Evolutionary conservation across 92 coral and sea anemone genomes (phyloP).

Genomic region (Ricordea florida): DNA sequence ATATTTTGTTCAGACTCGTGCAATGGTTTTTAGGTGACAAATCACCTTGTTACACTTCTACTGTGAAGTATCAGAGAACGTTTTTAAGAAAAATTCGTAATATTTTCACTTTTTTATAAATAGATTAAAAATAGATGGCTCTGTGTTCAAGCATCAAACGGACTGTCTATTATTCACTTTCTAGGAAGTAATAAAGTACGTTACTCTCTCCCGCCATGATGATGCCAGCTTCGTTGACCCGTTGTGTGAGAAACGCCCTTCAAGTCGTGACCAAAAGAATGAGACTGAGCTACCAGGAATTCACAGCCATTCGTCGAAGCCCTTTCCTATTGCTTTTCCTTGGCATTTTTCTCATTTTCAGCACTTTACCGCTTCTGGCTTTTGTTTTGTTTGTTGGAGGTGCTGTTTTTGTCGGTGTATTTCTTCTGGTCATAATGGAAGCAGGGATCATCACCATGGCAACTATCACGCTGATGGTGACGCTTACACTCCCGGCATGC

Average conservation of each 20-base stretch:
- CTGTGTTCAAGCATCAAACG: no score
- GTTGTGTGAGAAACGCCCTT: neutral
- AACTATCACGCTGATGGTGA: neutral
- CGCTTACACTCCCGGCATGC: conserved; percentile 33
- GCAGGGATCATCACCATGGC: conserved; percentile 39
- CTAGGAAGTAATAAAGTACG: no score
- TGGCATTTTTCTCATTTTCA: conserved; percentile 12
- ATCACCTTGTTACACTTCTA: no score
- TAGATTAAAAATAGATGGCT: no score
- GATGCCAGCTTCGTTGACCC: no score
- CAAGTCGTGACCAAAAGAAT: neutral
- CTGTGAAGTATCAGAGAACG: no score
- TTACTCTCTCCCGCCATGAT: no score
- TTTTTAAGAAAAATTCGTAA: no score
- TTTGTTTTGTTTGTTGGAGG: conserved; percentile 17
- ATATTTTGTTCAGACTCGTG: no score
- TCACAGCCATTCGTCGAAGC: neutral
- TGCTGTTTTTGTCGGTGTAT: conserved; percentile 5
- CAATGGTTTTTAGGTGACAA: no score
- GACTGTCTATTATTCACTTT: no score
- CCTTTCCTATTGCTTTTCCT: conserved; percentile 14
- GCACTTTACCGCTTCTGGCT: conserved; percentile 21
- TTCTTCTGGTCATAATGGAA: conserved; percentile 16
- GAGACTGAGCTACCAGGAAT: neutral
- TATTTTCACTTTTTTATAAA: no score